Conservation (phyloP, 1,140 invertebrate genomes). For the Scaptodrosophila lebanonensis region DNA sequence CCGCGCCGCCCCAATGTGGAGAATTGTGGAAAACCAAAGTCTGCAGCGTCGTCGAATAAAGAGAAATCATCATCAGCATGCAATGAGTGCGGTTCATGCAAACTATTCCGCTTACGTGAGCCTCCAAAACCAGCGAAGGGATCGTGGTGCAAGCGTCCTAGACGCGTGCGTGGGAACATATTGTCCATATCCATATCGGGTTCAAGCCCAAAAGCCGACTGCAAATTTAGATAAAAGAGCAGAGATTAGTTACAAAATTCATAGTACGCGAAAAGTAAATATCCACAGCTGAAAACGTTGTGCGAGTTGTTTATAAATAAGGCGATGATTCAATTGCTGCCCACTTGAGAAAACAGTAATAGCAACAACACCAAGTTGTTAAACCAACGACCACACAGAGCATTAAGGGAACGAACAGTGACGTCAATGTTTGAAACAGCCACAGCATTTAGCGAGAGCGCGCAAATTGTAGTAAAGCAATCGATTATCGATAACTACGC, state of each 20-base stretch:
- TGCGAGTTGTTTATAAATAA: conserved; percentile 70
- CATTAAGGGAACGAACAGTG: conserved; percentile 38
- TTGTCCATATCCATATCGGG: conserved; percentile 74
- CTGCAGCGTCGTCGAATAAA: conserved; percentile 77
- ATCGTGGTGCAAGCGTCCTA: conserved; percentile 78
- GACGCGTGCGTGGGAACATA: conserved; percentile 65
- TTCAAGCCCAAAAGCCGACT: conserved; percentile 73
- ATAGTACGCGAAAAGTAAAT: neutral
- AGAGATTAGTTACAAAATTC: neutral
- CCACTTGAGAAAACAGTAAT: neutral
- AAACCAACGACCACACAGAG: conserved; percentile 22
- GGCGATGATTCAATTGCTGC: conserved; percentile 39
- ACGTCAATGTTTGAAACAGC: too few relatives aligned
- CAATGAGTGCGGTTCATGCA: conserved; percentile 73
- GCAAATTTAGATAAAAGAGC: conserved; percentile 11
- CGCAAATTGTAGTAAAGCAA: too few relatives aligned
- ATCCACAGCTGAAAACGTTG: conserved; percentile 14
- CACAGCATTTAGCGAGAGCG: too few relatives aligned
- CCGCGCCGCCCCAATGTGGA: conserved; percentile 60
- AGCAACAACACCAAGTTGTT: conserved; percentile 2
- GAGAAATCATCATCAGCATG: conserved; percentile 58
- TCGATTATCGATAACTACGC: too few relatives aligned
- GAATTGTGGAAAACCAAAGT: conserved; percentile 75
- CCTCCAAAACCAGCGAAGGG: conserved; percentile 78
- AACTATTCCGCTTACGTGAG: conserved; percentile 79